phyloP scores from a whole-genome alignment of 2,113 vertebrate genomes.

The Pteruthius melanotis region DNA sequence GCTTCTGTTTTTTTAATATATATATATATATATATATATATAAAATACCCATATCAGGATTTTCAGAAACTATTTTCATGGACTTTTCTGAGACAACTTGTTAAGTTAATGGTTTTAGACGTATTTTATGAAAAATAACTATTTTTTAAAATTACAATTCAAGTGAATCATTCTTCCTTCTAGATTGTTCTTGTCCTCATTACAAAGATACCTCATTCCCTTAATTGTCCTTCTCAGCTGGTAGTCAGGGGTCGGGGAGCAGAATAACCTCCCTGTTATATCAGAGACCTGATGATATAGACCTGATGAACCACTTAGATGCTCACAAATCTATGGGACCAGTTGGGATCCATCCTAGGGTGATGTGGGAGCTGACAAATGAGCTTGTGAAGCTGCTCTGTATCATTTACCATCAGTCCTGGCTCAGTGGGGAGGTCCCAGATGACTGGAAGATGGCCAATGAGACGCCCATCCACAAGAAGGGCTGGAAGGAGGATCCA shows the following conservation, averaged over 20 bases:
- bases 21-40: too few relatives aligned
- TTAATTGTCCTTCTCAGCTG: not conserved
- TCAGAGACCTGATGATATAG: not conserved
- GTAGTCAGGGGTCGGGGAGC: not conserved
- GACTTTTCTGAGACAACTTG: not conserved
- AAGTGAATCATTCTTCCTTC: not conserved
- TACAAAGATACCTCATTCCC: not conserved
- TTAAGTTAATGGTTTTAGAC: not conserved
- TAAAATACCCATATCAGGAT: not conserved
- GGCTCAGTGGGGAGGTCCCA: not conserved
- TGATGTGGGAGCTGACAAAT: not conserved
- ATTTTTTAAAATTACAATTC: not conserved
- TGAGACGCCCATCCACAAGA: not conserved
- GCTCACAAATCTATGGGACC: not conserved
- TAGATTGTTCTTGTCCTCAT: not conserved
- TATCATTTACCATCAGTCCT: not conserved
- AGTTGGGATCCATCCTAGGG: not conserved
- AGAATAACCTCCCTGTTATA: not conserved
- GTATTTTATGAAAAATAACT: not conserved
- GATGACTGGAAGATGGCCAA: not conserved
- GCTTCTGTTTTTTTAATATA: not conserved
- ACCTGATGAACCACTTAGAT: not conserved
- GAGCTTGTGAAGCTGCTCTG: not conserved
- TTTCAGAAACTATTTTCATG: not conserved
- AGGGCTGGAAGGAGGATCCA: accelerated